Evolutionary conservation across 2,888 invertebrate species (phyloP).

Genomic region (Cerastoderma edule): DNA sequence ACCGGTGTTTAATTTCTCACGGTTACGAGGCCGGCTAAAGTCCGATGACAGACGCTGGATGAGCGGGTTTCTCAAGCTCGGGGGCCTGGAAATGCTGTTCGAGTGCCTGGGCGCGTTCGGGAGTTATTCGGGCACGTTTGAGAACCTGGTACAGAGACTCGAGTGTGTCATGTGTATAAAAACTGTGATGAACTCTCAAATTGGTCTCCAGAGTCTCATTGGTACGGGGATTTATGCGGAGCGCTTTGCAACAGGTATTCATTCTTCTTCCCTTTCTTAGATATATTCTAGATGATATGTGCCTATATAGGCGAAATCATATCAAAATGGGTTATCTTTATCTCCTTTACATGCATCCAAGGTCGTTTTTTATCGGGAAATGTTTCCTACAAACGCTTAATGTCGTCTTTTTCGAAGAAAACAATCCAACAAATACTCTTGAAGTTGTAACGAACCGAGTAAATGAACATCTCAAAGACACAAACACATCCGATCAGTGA

Average conservation of each 20-base stretch:
- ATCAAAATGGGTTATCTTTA: too few relatives aligned
- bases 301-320: too few relatives aligned
- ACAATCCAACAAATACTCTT: too few relatives aligned
- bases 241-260: slow-evolving; percentile 91
- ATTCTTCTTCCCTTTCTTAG: too few relatives aligned
- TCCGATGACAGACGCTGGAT: slow-evolving; percentile 74
- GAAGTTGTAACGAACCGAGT: too few relatives aligned
- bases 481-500: too few relatives aligned
- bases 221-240: slow-evolving; percentile 96
- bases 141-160: slow-evolving; percentile 71
- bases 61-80: slow-evolving; percentile 77
- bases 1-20: slow-evolving; percentile 74
- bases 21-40: slow-evolving; percentile 75
- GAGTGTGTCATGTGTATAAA: slow-evolving; percentile 81
- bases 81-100: slow-evolving; percentile 75
- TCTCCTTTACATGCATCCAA: too few relatives aligned
- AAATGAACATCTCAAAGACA: too few relatives aligned
- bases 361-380: too few relatives aligned
- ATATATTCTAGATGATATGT: too few relatives aligned
- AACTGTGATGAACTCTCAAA: slow-evolving; percentile 92
- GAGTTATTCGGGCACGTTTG: slow-evolving; percentile 64
- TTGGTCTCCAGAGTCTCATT: slow-evolving; percentile 96
- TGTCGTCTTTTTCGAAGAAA: too few relatives aligned
- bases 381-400: too few relatives aligned
- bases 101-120: slow-evolving; percentile 71